Percentiles rank a stretch among this genome's conserved stretches.
These are phyloP conservation scores for Psittacus erithacus DNA, from an alignment of 2,113 vertebrate genomes.

Conservation along the genomic window DNA sequence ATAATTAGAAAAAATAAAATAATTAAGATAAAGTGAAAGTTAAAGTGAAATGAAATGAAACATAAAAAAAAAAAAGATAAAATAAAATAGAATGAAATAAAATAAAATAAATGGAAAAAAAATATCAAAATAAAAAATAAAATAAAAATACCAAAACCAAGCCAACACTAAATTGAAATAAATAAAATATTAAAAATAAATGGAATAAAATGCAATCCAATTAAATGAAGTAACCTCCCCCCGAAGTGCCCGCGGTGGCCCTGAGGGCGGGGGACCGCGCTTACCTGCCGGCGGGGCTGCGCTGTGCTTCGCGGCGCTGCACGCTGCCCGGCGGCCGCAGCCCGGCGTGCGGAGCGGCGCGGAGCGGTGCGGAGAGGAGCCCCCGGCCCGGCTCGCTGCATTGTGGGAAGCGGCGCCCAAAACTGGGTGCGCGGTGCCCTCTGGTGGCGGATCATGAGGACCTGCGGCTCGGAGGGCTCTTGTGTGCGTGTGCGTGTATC, in stretches of 20 bases:
- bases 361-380: background rate
- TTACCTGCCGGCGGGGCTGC: background rate
- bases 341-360: background rate
- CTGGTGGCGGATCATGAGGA: background rate
- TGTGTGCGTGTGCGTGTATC: rapidly evolving
- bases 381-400: slow-evolving; percentile 44
- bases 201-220: background rate
- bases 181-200: rapidly evolving
- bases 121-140: background rate
- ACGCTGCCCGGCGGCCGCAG: slow-evolving; percentile 17
- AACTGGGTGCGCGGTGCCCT: background rate
- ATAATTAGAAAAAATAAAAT: no score
- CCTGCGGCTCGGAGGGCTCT: background rate
- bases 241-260: background rate
- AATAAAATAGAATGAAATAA: background rate
- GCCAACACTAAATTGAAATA: background rate
- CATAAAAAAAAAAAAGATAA: rapidly evolving
- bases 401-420: slow-evolving; percentile 29
- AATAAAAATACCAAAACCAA: background rate
- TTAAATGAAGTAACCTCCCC: background rate
- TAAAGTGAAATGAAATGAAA: background rate
- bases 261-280: background rate
- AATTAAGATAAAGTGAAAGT: background rate
- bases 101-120: background rate
- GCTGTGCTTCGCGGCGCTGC: background rate